Evolutionary conservation across 1,140 invertebrate genomes (phyloP), one percentile per base, ranked within the genome.

Genomic region (Portunus trituberculatus): DNA sequence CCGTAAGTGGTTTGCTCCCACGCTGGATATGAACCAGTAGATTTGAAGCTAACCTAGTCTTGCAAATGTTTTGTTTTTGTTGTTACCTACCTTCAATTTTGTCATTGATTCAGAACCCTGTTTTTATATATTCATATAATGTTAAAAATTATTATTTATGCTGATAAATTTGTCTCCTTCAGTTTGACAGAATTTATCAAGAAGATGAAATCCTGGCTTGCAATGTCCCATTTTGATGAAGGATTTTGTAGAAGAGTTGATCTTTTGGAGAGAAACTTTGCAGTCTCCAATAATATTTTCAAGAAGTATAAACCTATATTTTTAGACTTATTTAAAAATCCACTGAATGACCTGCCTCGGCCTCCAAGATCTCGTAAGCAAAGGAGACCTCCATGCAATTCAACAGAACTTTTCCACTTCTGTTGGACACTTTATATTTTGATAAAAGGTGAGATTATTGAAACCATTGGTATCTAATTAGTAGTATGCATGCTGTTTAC

Each of bases 201-300:
- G 87, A 99, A 99, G 97, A 99, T 99, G 96, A 98, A 99, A 97
- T 98, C 98, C 96, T 99, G 99, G 99, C 98, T 98, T 86, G 98
- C 99, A 96, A 99, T 99, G 99, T 98, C 98, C 0, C 98, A 98
- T 96, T 97, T 99, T 97, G 97, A 98, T 0, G 98, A 98, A 96
- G 98, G 99, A 84, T 99, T 99, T 96, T 97, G 98, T 93, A 97
- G 98, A 31, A 98, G 98, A 97, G 98, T 99, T 90, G 98, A 99
- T 90, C 98, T 98, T 94, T 97, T 99, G 88, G 98, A 99, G 96
- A 98, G 98, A 91, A 99, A 99, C 96, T 99, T 99, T 97, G 98
- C 98, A 94, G 99, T 99, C 0, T 99, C 99, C 20, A 98, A 98
- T 96, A 98, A 99, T 12, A 98, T 99, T 95, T 99, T 99, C 97